Evolutionary conservation across 2,888 invertebrate species (phyloP), one percentile per base, ranked within the genome.

Genomic region (Dione juno): DNA sequence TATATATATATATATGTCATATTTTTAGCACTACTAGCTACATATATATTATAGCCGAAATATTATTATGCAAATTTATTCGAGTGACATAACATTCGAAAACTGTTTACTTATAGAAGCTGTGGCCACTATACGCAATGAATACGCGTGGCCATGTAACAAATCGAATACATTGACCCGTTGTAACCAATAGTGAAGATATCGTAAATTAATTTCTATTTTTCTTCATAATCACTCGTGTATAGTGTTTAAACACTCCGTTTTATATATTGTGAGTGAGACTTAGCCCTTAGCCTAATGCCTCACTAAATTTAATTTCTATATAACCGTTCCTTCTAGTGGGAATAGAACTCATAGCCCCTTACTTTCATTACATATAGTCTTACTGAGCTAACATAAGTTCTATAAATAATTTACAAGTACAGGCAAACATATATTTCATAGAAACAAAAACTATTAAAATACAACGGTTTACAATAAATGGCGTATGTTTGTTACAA

Each of bases 101-200:
- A 14, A 35, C 53, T 61, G 43, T 59, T 59, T 59, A 50, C 50
- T 41, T 40, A 28, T 40, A 11, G n/a, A 40, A 28, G 28, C 5
- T 28, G 28, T 13, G n/a, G 37, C 7, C 50, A 19, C 28, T 53
- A 28, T 14, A 14, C 28, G 53, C 28, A 53, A 53, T 28, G 48
- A 16, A 63, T 16, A 35, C 28, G 48, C 16, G 43, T 58, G 69
- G 48, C 69, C 65, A 43, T 69, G 69, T 69, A 65, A 69, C 69
- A 65, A 13, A 50, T 68, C 41, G 16, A 40, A 64, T 65, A 21
- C 50, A 28, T 37, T 58, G 64, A 69, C 54, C 35, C 19, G 5
- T 19, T 19, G 19, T 57, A 13, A 14, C n/a, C 37, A 57, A 66
- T 16, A 43, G 41, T 57, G 14, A 5, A 19, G 13, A 35, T 16